phyloP scores from a whole-genome alignment of 2,113 vertebrate species.

The Upupa epops region DNA sequence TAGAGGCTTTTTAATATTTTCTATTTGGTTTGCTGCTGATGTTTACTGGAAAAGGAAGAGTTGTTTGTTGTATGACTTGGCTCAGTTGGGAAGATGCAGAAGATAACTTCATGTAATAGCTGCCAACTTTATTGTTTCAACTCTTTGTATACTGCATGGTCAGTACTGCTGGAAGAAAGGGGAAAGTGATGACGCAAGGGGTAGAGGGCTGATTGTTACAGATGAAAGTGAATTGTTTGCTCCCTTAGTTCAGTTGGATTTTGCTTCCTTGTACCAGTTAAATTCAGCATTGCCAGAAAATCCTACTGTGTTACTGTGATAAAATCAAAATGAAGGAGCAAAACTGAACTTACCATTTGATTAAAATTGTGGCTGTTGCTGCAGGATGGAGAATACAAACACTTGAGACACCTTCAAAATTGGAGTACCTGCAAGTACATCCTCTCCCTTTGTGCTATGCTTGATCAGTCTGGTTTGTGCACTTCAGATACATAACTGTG shows the following conservation, averaged over 20 bases:
- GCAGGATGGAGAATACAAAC: background rate
- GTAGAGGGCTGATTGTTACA: background rate
- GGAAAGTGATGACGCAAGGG: background rate
- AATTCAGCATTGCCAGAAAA: background rate
- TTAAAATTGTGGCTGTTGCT: background rate
- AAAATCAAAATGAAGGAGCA: background rate
- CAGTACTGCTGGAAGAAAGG: background rate
- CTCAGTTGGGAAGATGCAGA: background rate
- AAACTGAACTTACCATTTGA: background rate
- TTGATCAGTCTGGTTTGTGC: background rate
- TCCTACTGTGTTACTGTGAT: background rate
- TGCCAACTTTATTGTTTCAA: background rate
- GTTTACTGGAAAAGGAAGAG: background rate
- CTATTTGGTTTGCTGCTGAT: background rate
- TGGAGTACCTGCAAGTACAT: background rate
- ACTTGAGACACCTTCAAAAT: background rate
- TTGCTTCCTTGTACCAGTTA: background rate
- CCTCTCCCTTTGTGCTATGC: background rate
- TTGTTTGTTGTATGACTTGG: background rate
- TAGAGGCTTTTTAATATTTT: background rate
- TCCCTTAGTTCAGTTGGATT: background rate
- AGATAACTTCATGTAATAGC: background rate
- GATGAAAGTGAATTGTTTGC: background rate
- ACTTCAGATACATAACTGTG: background rate
- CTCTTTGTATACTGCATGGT: background rate